phyloP scores from a whole-genome alignment of 2,113 vertebrate species.

The Sprattus sprattus region DNA sequence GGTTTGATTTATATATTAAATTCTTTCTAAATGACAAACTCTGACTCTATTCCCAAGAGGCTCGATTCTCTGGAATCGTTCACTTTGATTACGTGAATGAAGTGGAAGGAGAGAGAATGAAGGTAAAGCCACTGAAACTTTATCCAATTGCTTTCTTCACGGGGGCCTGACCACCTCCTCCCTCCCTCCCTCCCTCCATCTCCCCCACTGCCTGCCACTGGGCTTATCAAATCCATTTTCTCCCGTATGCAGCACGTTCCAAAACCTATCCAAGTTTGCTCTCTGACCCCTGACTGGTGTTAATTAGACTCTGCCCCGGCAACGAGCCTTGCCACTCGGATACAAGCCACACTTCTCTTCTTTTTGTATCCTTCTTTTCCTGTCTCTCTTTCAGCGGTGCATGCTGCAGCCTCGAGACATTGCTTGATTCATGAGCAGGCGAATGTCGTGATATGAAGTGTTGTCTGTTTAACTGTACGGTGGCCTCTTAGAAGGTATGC shows the following conservation, averaged over 20 bases:
- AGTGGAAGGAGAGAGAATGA: neutral
- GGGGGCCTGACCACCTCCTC: neutral
- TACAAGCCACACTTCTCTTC: neutral
- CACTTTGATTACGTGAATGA: constrained; percentile 35
- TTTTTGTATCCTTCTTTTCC: neutral
- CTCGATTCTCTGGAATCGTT: constrained; percentile 20
- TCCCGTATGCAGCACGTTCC: neutral
- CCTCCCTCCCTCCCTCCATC: neutral
- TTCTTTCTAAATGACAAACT: constrained; percentile 17
- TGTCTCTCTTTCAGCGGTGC: neutral
- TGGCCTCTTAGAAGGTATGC: neutral
- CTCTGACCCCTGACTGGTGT: constrained; percentile 23
- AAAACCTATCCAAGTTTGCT: neutral
- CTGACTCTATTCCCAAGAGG: neutral
- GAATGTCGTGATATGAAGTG: neutral
- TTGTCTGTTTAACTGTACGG: neutral
- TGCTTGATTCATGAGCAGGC: neutral
- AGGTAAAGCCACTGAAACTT: neutral
- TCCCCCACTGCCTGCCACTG: neutral
- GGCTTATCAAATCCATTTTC: neutral
- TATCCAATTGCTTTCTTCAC: constrained; percentile 9
- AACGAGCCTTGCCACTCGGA: neutral
- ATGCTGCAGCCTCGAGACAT: neutral
- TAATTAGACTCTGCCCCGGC: constrained; percentile 33
- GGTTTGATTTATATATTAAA: constrained; percentile 6